Percentiles rank a stretch among this genome's conserved stretches.
Evolutionary conservation across 2,888 invertebrate genomes (phyloP).

Genomic region (Eurytoma adleriae): DNA sequence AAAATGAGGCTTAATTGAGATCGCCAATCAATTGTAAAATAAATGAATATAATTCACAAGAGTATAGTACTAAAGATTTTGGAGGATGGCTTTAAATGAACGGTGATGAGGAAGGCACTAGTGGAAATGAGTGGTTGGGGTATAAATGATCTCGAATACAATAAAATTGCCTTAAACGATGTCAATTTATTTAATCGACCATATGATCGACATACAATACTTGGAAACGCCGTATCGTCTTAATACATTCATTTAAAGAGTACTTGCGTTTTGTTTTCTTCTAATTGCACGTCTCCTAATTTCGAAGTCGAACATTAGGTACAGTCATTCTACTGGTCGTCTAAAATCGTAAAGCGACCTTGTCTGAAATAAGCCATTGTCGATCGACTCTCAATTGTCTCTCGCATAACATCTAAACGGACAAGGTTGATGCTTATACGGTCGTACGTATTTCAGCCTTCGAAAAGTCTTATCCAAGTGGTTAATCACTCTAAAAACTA

Average conservation of each 20-base stretch:
- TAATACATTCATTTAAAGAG: constrained; percentile 63
- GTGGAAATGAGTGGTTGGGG: not conserved
- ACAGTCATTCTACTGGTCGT: constrained; percentile 56
- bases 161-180: constrained; percentile 64
- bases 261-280: constrained; percentile 42
- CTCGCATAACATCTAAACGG: constrained; percentile 44
- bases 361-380: constrained; percentile 40
- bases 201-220: constrained; percentile 70
- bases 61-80: not conserved
- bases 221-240: constrained; percentile 67
- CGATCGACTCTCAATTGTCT: constrained; percentile 48
- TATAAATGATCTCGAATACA: constrained; percentile 23
- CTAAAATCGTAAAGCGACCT: constrained; percentile 46
- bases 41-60: not conserved
- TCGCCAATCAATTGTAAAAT: not conserved
- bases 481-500: constrained; percentile 58
- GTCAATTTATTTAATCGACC: constrained; percentile 73
- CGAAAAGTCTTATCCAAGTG: constrained; percentile 56
- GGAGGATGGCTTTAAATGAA: not conserved
- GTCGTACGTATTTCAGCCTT: constrained; percentile 56
- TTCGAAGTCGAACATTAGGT: constrained; percentile 52
- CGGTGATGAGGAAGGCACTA: not conserved
- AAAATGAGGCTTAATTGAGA: too few species aligned
- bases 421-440: constrained; percentile 45
- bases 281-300: constrained; percentile 47